phyloP scores from a whole-genome alignment of 2,888 invertebrate species.

The Caenorhabditis panamensis region DNA sequence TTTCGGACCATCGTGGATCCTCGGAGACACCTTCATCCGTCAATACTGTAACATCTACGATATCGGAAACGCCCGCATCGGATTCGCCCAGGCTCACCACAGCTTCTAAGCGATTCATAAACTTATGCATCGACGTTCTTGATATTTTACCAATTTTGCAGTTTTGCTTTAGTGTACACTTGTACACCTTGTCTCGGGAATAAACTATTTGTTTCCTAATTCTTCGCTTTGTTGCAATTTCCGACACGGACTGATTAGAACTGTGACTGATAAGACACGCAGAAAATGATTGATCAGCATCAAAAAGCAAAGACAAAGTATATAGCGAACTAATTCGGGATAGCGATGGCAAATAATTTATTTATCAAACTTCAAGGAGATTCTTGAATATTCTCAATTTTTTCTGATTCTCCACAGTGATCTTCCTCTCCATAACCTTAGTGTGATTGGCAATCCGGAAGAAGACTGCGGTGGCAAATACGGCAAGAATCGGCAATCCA shows the following conservation, averaged over 20 bases:
- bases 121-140: neutral
- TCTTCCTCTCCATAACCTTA: slow-evolving; percentile 36
- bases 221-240: no score
- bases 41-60: slow-evolving; percentile 68
- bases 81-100: slow-evolving; percentile 59
- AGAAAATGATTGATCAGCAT: no score
- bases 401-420: slow-evolving; percentile 29
- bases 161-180: slow-evolving; percentile 46
- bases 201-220: neutral
- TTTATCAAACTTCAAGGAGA: no score
- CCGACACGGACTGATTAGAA: no score
- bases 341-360: no score
- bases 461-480: slow-evolving; percentile 43
- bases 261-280: no score
- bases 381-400: no score
- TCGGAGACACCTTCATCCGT: slow-evolving; percentile 72
- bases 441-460: slow-evolving; percentile 36
- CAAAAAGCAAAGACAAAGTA: no score
- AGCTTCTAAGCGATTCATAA: slow-evolving; percentile 29
- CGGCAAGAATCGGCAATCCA: slow-evolving; percentile 38
- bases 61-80: slow-evolving; percentile 60
- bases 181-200: slow-evolving; percentile 1
- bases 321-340: no score
- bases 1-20: slow-evolving; percentile 67
- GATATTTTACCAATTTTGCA: neutral